phyloP scores from a whole-genome alignment of 2,113 vertebrate species.

The Herpailurus yagouaroundi region DNA sequence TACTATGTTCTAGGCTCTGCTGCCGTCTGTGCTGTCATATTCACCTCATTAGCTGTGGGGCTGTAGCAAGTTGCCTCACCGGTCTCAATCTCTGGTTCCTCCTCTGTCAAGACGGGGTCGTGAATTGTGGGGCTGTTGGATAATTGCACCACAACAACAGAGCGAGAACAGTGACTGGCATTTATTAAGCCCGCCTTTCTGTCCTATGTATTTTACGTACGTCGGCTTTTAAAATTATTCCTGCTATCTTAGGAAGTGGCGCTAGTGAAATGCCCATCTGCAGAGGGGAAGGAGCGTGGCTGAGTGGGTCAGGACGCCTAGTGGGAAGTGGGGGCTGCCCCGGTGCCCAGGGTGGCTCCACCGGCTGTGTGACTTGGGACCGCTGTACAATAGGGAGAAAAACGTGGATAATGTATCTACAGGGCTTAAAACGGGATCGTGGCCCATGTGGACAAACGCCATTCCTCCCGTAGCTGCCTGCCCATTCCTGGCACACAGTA shows the following conservation, averaged over 20 bases:
- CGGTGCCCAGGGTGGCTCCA: no score
- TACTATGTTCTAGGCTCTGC: background rate
- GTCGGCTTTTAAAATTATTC: background rate
- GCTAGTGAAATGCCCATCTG: background rate
- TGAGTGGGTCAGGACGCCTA: no score
- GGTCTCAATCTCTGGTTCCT: background rate
- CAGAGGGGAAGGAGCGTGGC: fast-evolving
- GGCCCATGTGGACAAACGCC: no score
- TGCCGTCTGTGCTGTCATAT: background rate
- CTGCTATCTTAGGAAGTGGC: background rate
- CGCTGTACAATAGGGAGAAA: background rate
- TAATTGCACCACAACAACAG: no score
- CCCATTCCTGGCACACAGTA: background rate
- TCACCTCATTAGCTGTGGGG: background rate
- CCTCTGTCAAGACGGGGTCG: background rate
- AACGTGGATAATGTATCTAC: background rate
- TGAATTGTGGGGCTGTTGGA: background rate
- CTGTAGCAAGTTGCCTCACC: background rate
- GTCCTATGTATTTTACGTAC: background rate
- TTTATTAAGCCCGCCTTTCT: background rate
- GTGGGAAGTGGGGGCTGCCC: background rate
- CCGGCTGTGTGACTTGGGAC: background rate
- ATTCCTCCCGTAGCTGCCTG: no score
- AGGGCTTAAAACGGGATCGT: background rate
- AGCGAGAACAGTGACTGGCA: background rate